Evolutionary conservation across 2,888 invertebrate species (phyloP).

Genomic region (Aquatica leii): DNA sequence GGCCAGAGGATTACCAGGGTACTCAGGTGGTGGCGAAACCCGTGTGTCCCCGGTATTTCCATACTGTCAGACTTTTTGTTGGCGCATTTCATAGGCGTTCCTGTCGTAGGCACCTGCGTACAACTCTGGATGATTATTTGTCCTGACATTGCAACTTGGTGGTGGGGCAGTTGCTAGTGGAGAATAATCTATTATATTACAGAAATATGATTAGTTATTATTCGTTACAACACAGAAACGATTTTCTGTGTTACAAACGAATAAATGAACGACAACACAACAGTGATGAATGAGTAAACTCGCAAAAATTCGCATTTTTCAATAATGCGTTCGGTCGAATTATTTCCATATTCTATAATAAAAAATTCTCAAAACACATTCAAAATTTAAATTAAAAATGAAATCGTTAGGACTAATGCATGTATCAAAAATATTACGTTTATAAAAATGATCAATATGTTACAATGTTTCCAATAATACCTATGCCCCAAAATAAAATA

Average conservation of each 20-base stretch:
- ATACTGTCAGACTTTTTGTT: slow-evolving; percentile 72
- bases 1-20: slow-evolving; percentile 57
- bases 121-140: slow-evolving; percentile 67
- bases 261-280: slow-evolving; percentile 2
- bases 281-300: too few species aligned
- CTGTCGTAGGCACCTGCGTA: slow-evolving; percentile 78
- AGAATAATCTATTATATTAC: slow-evolving; percentile 52
- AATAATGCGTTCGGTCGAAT: too few species aligned
- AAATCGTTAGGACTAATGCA: too few species aligned
- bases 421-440: too few species aligned
- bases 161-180: slow-evolving; percentile 62
- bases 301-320: too few species aligned
- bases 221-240: slow-evolving; percentile 26
- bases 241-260: slow-evolving; percentile 25
- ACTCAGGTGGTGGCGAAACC: slow-evolving; percentile 59
- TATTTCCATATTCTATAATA: too few species aligned
- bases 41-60: slow-evolving; percentile 51
- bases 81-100: slow-evolving; percentile 77
- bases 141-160: slow-evolving; percentile 50
- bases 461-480: too few species aligned
- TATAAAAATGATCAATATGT: too few species aligned
- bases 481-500: too few species aligned
- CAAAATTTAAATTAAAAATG: too few species aligned
- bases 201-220: slow-evolving; percentile 29
- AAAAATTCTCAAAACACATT: too few species aligned